These are phyloP conservation scores for Schizopygopsis malacanthus DNA, from an alignment of 2,797 vertebrate genomes.

Conservation along the genomic window DNA sequence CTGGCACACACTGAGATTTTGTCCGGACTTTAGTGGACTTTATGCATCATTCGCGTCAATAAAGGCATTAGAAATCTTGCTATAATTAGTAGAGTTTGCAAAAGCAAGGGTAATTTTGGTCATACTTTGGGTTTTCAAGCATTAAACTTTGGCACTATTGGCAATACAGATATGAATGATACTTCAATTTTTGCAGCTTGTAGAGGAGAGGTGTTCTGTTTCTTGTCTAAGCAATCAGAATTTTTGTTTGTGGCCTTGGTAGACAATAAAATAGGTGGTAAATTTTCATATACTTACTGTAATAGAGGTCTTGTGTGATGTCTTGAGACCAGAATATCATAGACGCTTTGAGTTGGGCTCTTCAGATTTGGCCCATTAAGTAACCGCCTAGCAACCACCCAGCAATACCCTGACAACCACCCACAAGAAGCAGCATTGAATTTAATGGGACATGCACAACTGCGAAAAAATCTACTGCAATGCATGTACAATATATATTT, in stretches of 20 bases:
- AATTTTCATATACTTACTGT: not conserved
- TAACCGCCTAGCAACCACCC: not conserved
- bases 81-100: not conserved
- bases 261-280: too few species aligned
- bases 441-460: not conserved
- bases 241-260: not conserved
- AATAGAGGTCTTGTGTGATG: not conserved
- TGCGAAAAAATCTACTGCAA: not conserved
- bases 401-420: not conserved
- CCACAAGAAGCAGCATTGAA: not conserved
- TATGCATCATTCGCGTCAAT: not conserved
- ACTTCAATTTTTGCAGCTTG: not conserved
- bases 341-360: not conserved
- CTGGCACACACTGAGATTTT: slow-evolving; percentile 46
- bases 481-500: not conserved
- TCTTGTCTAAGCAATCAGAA: not conserved
- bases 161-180: not conserved
- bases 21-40: slow-evolving; percentile 4
- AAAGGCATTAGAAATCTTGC: not conserved
- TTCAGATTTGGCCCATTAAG: not conserved
- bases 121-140: not conserved
- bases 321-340: not conserved
- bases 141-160: not conserved
- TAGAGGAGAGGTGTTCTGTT: not conserved
- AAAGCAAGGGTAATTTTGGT: not conserved